phyloP scores from a whole-genome alignment of 2,888 invertebrate species.

The Acrobasis consociella region DNA sequence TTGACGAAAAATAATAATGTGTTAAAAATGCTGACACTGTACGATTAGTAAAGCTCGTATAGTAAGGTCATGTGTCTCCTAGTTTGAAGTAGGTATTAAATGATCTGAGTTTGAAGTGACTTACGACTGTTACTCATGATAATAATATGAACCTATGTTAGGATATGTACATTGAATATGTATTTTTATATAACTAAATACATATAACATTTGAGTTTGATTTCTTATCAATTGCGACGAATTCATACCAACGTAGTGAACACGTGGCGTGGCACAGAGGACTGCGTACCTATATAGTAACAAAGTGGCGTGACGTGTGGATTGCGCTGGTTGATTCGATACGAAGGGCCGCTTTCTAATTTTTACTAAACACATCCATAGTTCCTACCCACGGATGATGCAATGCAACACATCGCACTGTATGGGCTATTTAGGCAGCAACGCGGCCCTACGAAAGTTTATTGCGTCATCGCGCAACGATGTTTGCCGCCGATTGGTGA shows the following conservation, averaged over 20 bases:
- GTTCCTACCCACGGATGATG: conserved; percentile 46
- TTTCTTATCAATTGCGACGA: conserved; percentile 10
- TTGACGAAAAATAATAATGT: too few relatives aligned
- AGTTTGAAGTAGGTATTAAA: too few relatives aligned
- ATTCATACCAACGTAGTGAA: conserved; percentile 6
- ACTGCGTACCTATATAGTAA: conserved; percentile 12
- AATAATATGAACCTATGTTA: too few relatives aligned
- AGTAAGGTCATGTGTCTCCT: too few relatives aligned
- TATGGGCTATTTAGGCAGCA: conserved; percentile 55
- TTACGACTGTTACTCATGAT: too few relatives aligned
- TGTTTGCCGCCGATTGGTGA: conserved; percentile 34
- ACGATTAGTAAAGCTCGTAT: too few relatives aligned
- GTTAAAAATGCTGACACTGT: too few relatives aligned
- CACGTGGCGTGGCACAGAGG: conserved; percentile 13
- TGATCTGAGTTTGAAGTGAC: too few relatives aligned
- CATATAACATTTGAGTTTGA: background rate
- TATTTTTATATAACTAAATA: too few relatives aligned
- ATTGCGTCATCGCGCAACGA: conserved; percentile 48
- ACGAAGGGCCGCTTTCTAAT: conserved; percentile 65
- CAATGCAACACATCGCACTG: conserved; percentile 45
- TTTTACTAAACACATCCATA: conserved; percentile 50
- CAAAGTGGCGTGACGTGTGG: conserved; percentile 1
- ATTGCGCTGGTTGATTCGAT: conserved; percentile 34
- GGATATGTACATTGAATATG: too few relatives aligned
- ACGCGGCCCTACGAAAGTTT: conserved; percentile 44